phyloP scores from a whole-genome alignment of 2,113 vertebrate genomes.

The Halichoeres trimaculatus region DNA sequence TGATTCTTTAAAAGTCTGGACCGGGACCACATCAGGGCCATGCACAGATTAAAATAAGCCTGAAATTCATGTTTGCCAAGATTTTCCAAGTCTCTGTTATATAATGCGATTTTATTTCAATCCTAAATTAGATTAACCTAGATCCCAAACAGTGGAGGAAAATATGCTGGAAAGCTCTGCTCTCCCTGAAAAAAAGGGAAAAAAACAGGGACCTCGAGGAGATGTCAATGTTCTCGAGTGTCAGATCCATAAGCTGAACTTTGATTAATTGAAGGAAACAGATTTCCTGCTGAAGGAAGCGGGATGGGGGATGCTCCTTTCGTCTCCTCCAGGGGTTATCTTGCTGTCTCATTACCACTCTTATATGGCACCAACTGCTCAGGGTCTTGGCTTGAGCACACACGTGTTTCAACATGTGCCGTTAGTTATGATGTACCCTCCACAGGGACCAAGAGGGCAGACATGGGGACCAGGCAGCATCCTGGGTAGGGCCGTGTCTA shows the following conservation, averaged over 20 bases:
- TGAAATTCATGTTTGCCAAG: conserved; percentile 39
- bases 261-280: conserved; percentile 56
- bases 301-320: conserved; percentile 14
- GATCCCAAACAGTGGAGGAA: conserved; percentile 8
- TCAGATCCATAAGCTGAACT: conserved; percentile 45
- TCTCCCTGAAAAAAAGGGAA: not conserved
- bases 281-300: conserved; percentile 19
- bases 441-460: conserved; percentile 38
- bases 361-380: conserved; percentile 35
- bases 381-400: conserved; percentile 26
- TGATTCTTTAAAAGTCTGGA: conserved; percentile 20
- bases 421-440: conserved; percentile 15
- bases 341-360: conserved; percentile 20
- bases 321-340: conserved; percentile 35
- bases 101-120: conserved; percentile 13
- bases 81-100: conserved; percentile 35
- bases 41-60: conserved; percentile 31
- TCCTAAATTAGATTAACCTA: conserved; percentile 33
- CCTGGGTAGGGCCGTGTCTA: conserved; percentile 53
- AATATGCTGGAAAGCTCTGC: conserved; percentile 13
- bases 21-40: conserved; percentile 8
- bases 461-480: conserved; percentile 26
- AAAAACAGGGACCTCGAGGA: conserved; percentile 7
- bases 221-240: conserved; percentile 38
- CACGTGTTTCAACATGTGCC: conserved; percentile 62